Conservation (phyloP, 2,797 vertebrate genomes). For the Gobionotothen gibberifrons region DNA sequence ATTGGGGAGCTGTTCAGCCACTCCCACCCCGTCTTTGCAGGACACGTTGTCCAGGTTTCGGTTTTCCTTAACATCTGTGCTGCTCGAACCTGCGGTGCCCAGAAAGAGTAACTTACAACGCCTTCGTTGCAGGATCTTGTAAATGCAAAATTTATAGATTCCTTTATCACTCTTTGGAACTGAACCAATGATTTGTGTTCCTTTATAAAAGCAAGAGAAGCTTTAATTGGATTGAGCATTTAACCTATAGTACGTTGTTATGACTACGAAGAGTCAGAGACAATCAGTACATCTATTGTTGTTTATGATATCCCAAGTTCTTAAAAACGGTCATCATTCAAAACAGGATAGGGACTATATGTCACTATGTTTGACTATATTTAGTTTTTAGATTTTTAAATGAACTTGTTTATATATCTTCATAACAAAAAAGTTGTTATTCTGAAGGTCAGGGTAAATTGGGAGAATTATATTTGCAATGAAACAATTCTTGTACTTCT, state of each 20-base stretch:
- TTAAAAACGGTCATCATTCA: conserved; percentile 20
- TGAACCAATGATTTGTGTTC: conserved; percentile 97
- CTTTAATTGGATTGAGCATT: conserved; percentile 45
- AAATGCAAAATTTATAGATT: conserved; percentile 99
- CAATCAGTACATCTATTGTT: conserved; percentile 10
- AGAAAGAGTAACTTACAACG: conserved; percentile 99
- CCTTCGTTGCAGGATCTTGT: conserved; percentile 99
- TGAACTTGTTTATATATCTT: conserved; percentile 8
- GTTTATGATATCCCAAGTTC: background rate
- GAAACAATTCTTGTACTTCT: conserved; percentile 26
- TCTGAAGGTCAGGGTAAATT: conserved; percentile 4
- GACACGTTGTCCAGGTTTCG: conserved; percentile 94
- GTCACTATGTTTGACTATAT: background rate
- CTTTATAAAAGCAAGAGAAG: conserved; percentile 63
- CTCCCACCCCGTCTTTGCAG: conserved; percentile 89
- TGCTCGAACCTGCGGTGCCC: conserved; percentile 99
- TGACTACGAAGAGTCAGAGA: conserved; percentile 17
- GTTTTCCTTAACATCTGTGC: conserved; percentile 98
- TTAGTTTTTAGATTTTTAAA: conserved; percentile 33
- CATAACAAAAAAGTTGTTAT: background rate
- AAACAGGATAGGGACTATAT: background rate
- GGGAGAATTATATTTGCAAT: conserved; percentile 11
- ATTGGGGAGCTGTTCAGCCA: conserved; percentile 90
- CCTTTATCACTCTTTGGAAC: conserved; percentile 98
- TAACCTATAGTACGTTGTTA: conserved; percentile 12